Base-by-base conservation (phyloP, 2,113 vertebrate genomes). In the Sinocyclocheilus maitianheensis region DNA sequence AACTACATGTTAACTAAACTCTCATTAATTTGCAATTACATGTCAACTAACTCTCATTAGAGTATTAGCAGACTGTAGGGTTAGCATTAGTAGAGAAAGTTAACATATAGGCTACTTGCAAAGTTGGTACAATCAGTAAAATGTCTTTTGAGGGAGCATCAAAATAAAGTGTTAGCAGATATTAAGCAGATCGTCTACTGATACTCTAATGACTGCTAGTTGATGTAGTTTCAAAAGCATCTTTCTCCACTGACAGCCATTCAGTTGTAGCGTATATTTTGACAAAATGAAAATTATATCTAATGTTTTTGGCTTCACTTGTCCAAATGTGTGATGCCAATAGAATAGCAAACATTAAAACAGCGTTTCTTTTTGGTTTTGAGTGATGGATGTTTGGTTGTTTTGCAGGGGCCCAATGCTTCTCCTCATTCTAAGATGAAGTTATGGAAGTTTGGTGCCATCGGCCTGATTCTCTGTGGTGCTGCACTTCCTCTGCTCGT, bases 351-450 rank as follows among this genome's bases (percentile, higher is more conserved):
- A 75, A 4, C 11, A 46, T 12, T 46, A 43, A 75, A 46, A 10
- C 20, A 24, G 2, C 22, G 72, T 18, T 83, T 48, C 1, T 83
- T 48, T 40, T 24, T 83, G 30, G 16, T 20, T 18, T 74, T 74
- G 81, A 14, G 14, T 69, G 37, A 48, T 60, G 37, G 46, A 85
- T 91, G 4, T 91, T 88, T 89, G 82, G 89, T 90, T 92, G 90
- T 92, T 89, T 94, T 95, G 58, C 94, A 96, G 95, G 93, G 90
- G 91, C 86, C 91, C 94, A 93, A 95, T 95, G 95, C 93, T 90
- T 94, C 93, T 93, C 93, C 90, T 92, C 82, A 92, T 91, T 92
- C 94, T 95, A 95, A 94, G 94, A 96, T 96, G 95, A 96, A 94
- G 95, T 92, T 95, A 96, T 96, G 95, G 95, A 95, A 94, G 93